Percentiles rank a stretch among this genome's conserved stretches.
Conservation (phyloP, 2,888 invertebrate species). For the Oscheius onirici region DNA sequence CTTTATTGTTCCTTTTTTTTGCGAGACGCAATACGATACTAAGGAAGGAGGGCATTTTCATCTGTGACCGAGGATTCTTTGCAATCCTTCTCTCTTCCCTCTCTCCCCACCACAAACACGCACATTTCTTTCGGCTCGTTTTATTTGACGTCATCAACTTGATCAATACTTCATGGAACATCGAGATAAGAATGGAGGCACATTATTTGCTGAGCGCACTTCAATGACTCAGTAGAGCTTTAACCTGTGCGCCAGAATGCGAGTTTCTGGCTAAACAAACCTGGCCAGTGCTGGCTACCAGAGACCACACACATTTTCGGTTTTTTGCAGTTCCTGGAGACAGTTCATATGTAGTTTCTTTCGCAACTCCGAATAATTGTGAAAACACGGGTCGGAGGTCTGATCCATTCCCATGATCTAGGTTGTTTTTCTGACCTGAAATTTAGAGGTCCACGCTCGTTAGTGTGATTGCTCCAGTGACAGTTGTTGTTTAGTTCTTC, state of each 20-base stretch:
- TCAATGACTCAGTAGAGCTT: conserved; percentile 30
- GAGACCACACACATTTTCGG: neutral
- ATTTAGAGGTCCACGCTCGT: conserved; percentile 24
- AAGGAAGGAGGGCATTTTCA: conserved; percentile 23
- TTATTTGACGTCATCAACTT: neutral
- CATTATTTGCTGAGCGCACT: conserved; percentile 32
- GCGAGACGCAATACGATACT: conserved; percentile 21
- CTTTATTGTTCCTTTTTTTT: neutral
- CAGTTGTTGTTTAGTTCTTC: conserved; percentile 29
- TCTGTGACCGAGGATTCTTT: conserved; percentile 1
- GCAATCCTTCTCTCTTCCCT: conserved; percentile 3
- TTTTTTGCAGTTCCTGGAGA: neutral
- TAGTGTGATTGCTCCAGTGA: neutral
- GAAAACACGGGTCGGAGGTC: no score
- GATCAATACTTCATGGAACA: conserved; percentile 29
- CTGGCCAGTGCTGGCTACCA: neutral
- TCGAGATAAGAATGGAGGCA: conserved; percentile 28
- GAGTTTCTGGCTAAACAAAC: conserved; percentile 29
- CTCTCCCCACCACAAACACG: no score
- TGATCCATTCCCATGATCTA: neutral
- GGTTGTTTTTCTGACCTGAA: neutral
- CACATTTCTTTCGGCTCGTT: neutral
- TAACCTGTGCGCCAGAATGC: conserved; percentile 29
- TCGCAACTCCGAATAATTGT: no score
- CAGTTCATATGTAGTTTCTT: no score